Evolutionary conservation across 1,140 invertebrate genomes (phyloP), one percentile per base, ranked within the genome.

Genomic region (Caerostris extrusa): DNA sequence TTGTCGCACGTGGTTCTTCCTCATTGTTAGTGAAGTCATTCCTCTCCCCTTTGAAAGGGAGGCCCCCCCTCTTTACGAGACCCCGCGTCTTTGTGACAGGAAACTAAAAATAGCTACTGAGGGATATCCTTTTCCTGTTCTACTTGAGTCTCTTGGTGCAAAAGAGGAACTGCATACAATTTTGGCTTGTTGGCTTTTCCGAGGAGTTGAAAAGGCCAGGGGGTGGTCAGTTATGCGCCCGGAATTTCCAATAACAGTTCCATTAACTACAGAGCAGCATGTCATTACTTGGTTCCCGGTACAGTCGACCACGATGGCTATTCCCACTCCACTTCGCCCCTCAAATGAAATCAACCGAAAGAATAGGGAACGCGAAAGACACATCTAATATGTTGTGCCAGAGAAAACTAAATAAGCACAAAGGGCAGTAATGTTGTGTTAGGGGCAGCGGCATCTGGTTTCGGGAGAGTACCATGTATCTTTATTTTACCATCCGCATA

Each of bases 231-330:
- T 67, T 67, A 67, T 71, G 8, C 71, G 34, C 53, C 71, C 71
- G 71, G 71, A 77, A 77, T 77, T 77, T 77, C 71, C 71, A 77
- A 77, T 77, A 77, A 77, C 71, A 77, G 71, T 77, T 77, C 34
- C 71, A 77, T 77, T 77, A 77, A 77, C 71, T 77, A 8, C 71
- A 77, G 71, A 77, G 10, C 71, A 34, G 71, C 34, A 77, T 77
- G 71, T 34, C 71, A 77, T 77, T 77, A 77, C 71, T 77, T 5
- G 71, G 71, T 77, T 77, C 53, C 71, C 71, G 71, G 71, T 34
- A 77, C 34, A 50, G 34, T 77, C 69, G 69, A 8, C 19, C 3
- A 10, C 12, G 69, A 8, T 77, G 71, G 71, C 53, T 34, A 77
- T 77, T 50, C 34, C 71, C 53, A 3, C 34, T 77, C 50, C 19